Evolutionary conservation across 2,888 invertebrate species (phyloP), one percentile per base, ranked within the genome.

Genomic region (Drosophila incognita): DNA sequence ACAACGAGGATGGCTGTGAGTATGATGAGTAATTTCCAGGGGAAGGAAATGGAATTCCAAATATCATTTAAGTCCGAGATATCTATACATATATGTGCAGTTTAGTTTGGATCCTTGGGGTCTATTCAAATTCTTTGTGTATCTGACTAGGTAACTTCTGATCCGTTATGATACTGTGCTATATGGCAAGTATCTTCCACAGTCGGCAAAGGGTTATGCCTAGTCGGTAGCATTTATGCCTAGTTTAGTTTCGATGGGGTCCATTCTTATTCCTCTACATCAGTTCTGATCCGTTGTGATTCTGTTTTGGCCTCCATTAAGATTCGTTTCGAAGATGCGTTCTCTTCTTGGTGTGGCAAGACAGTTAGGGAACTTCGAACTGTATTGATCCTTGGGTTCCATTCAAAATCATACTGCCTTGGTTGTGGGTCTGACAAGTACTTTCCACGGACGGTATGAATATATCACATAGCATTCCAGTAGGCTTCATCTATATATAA

Each of bases 1-100:
- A 99, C 92, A 98, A 97, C 46, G 98, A 99, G 94, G 98, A 98
- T 87, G 96, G 97, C 82, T 99, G 99, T 99, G 97, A 97, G 85
- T 97, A 8, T 27, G 15, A 46, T 15, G 8, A 15, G 8, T 8
- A 15, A 46, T 15, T 46, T 46, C 21, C 40, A 40, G 40, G n/a
- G 10, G 10, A 40, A 40, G 4, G 10, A 10, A 33, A 33, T 10
- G 33, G 33, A 33, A 40, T n/a, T n/a, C 40, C n/a, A n/a, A n/a
- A n/a, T n/a, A 40, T n/a, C 40, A 40, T 40, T 40, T 2, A 40
- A 10, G 10, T n/a, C 10, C 4, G 40, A n/a, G 2, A 40, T 40
- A 10, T 10, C n/a, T 1, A 8, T 8, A 38, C n/a, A n/a, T 40
- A 40, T 40, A n/a, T 38, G 36, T 2, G 2, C 4, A 18, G 7